phyloP scores from a whole-genome alignment of 1,140 invertebrate genomes.

The Brachionus paranguensis region DNA sequence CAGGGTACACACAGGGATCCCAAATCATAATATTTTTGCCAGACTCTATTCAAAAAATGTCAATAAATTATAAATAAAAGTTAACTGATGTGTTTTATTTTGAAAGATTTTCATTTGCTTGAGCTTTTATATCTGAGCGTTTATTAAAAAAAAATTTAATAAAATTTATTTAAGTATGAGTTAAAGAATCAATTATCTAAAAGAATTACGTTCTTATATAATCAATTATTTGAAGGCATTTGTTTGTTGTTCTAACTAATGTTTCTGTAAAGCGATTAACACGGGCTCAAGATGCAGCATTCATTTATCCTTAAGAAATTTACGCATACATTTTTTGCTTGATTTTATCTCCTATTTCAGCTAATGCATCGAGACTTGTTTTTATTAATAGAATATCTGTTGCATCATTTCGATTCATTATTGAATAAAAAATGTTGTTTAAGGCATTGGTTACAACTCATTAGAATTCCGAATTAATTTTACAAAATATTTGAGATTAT shows the following conservation, averaged over 20 bases:
- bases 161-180: not conserved
- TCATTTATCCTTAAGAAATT: not conserved
- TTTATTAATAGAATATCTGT: not conserved
- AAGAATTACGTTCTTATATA: conserved; percentile 21
- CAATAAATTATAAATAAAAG: not conserved
- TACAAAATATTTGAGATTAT: not conserved
- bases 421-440: conserved; percentile 5
- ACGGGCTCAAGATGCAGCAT: not conserved
- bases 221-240: not conserved
- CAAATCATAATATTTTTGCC: not conserved
- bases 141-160: not conserved
- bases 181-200: conserved; percentile 5
- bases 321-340: not conserved
- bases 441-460: not conserved
- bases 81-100: not conserved
- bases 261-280: not conserved
- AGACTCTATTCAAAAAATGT: not conserved
- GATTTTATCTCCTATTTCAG: not conserved
- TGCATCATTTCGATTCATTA: not conserved
- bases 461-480: not conserved
- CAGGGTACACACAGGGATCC: not conserved
- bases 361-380: not conserved
- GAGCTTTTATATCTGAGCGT: not conserved
- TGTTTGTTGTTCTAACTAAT: not conserved
- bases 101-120: not conserved